phyloP scores from a whole-genome alignment of 1,140 invertebrate species.

The Philopotamus ludificatus region DNA sequence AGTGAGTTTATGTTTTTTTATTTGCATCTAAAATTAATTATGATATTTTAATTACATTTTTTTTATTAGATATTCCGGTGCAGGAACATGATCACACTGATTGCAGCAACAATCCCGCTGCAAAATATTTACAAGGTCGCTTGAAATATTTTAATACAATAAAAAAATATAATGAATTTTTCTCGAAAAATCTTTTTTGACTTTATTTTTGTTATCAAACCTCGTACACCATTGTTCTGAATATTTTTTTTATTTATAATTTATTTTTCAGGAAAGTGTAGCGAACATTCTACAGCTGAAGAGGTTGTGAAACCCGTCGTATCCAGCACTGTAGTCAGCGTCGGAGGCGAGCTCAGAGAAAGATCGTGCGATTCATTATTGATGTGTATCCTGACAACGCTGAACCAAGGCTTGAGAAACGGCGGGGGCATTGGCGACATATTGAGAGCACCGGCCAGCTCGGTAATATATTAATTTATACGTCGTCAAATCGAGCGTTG shows the following conservation, averaged over 20 bases:
- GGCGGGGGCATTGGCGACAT: slow-evolving; percentile 99
- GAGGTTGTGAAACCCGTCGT: not conserved
- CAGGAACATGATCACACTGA: slow-evolving; percentile 2
- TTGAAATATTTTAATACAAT: not conserved
- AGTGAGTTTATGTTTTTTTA: too few relatives aligned
- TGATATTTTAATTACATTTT: not conserved
- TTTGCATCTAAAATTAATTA: too few relatives aligned
- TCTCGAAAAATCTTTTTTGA: too few relatives aligned
- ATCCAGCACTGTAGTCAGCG: slow-evolving; percentile 50
- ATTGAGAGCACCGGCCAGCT: slow-evolving; percentile 87
- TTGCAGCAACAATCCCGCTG: slow-evolving; percentile 32
- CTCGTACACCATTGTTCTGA: too few relatives aligned
- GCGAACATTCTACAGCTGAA: not conserved
- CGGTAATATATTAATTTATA: slow-evolving; percentile 60
- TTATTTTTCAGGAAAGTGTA: not conserved
- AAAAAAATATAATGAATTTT: too few relatives aligned
- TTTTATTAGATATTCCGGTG: not conserved
- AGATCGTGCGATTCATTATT: slow-evolving; percentile 93
- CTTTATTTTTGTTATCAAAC: too few relatives aligned
- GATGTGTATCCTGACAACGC: slow-evolving; percentile 98
- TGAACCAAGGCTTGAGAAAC: slow-evolving; percentile 96
- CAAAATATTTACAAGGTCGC: slow-evolving; percentile 39
- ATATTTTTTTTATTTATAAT: too few relatives aligned
- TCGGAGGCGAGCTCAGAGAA: slow-evolving; percentile 72
- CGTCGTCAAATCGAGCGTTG: slow-evolving; percentile 36